Base-by-base conservation (phyloP, 2,888 invertebrate genomes). In the Eupithecia insigniata region DNA sequence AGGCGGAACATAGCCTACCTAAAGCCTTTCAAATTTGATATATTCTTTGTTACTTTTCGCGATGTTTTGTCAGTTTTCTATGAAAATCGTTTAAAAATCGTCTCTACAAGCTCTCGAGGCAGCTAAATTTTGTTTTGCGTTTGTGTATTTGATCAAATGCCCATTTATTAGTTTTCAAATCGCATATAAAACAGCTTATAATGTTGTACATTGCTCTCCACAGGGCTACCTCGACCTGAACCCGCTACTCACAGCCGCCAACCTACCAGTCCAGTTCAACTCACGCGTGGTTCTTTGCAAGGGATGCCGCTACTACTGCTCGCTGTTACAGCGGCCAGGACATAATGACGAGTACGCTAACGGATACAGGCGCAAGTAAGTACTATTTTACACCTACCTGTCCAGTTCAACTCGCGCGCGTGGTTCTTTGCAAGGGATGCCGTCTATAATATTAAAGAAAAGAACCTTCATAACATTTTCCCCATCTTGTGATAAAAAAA, bases 241-340 rank as follows among this genome's bases (percentile, higher is more conserved):
- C 85, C 95, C 95, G 68, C 85, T 94, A 5, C 92, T 97, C 16
- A 85, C 89, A 16, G 94, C 94, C 51, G 96, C 96, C 78, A 95
- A 96, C 2, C 94, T 98, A 67, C 97, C 97, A 0, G 96, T 97
- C 18, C 92, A 94, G 81, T 92, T 98, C 82, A 87, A 91, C 1
- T 95, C 96, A 80, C 96, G 96, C 74, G 96, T 96, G 0, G 97
- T 97, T 67, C 96, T 98, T 61, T 98, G 98, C 90, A 98, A 97
- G 90, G 90, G 96, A 32, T 98, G 98, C 83, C 96, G 97, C 72
- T 96, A 97, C 88, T 98, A 97, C 90, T 96, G 96, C 80, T 95
- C 96, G 75, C 88, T 97, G 68, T 93, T 97, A 73, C 94, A 96
- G 81, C 96, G 97, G 74, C 96, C 95, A 2, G 94, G 94, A 0